Evolutionary conservation across 2,113 vertebrate species (phyloP).

Genomic region (Dipodomys ordii): DNA sequence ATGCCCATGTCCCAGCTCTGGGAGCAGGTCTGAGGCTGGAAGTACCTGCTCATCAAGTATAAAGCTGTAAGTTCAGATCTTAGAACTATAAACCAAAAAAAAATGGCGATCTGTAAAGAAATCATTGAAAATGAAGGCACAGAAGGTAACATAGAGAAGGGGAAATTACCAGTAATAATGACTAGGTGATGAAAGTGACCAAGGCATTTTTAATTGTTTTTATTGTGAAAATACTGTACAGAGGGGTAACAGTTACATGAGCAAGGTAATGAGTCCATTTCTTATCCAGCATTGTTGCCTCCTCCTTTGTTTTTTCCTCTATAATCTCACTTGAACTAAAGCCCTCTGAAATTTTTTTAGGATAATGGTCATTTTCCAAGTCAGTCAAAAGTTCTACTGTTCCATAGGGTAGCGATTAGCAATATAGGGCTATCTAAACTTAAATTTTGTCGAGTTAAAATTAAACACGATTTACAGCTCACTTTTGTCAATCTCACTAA

Average conservation of each 20-base stretch:
- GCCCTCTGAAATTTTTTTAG: neutral
- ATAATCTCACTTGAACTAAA: neutral
- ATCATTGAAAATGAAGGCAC: neutral
- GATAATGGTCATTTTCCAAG: neutral
- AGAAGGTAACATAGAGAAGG: neutral
- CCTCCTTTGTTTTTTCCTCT: no score
- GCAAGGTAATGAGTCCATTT: no score
- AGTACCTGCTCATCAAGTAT: no score
- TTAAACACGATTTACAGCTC: neutral
- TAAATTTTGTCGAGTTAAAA: conserved; percentile 37
- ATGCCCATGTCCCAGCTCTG: no score
- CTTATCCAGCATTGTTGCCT: no score
- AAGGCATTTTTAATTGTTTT: neutral
- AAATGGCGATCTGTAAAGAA: neutral
- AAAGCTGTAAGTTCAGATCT: no score
- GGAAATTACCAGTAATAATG: neutral
- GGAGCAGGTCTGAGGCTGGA: no score
- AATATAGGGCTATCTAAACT: neutral
- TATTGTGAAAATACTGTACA: no score
- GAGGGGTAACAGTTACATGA: no score
- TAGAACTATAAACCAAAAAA: no score
- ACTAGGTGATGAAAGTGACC: neutral
- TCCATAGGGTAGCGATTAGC: neutral
- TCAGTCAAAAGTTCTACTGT: neutral
- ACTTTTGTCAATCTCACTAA: neutral